Evolutionary conservation across 2,113 vertebrate genomes (phyloP), one percentile per base, ranked within the genome.

Genomic region (Rhinoptilus africanus): DNA sequence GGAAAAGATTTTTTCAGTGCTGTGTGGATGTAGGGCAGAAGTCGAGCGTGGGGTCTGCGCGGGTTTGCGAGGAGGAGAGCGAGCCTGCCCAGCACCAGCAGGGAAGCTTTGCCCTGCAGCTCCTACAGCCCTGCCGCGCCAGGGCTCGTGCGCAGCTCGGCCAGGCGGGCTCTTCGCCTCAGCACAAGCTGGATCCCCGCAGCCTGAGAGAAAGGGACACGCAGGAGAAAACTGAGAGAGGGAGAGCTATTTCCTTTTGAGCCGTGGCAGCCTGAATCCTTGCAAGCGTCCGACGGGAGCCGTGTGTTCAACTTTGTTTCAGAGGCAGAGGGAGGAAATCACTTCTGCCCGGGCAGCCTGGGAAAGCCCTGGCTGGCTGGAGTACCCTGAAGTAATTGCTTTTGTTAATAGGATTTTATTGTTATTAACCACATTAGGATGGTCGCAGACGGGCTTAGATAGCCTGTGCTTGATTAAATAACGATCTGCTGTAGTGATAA

Each of bases 371-470:
- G 10, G 26, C 45, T 88, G 85, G 57, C 81, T 85, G 39, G 11
- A n/a, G 56, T 90, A 71, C 87, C 78, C 23, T 69, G 50, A 66
- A 71, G 26, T 89, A 72, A 93, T 82, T 60, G 66, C 85, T 76
- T 92, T 51, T 85, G 81, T 92, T 94, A 88, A 37, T 41, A 78
- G 59, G 57, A 60, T 86, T 95, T 90, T 45, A 77, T 80, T 96
- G 43, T 82, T 85, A 66, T 83, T 88, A 90, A 54, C 47, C n/a
- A 7, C 57, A 66, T 62, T 90, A 90, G 34, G 45, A n/a, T 63
- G 78, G 37, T 92, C 2, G 0, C n/a, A 28, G 27, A 41, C 39
- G 92, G 64, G 27, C 56, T 79, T 60, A 64, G 76, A 48, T 75
- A 37, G 35, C 32, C 89, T 48, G 23, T 84, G 59, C n/a, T 85